phyloP scores from a whole-genome alignment of 2,888 invertebrate genomes.

The Acleris sparsana region DNA sequence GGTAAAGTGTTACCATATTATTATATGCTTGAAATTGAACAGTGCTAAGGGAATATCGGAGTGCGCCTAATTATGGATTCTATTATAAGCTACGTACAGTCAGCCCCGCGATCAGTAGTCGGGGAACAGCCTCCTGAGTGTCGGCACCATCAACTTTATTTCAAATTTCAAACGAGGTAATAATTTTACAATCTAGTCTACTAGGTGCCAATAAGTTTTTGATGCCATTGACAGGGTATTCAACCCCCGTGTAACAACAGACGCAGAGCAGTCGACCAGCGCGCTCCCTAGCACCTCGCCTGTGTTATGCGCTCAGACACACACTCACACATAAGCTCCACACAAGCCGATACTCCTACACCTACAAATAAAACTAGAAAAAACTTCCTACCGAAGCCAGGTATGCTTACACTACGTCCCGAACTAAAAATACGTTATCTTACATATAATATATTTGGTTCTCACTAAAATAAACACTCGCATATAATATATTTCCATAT shows the following conservation, averaged over 20 bases:
- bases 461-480: constrained; percentile 62
- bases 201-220: too few species aligned
- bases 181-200: too few species aligned
- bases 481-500: constrained; percentile 51
- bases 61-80: too few species aligned
- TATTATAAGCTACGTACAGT: too few species aligned
- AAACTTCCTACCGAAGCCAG: constrained; percentile 28
- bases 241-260: background rate
- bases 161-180: too few species aligned
- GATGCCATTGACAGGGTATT: too few species aligned
- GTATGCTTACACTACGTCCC: constrained; percentile 26
- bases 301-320: constrained; percentile 29
- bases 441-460: constrained; percentile 71
- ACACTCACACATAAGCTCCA: constrained; percentile 38
- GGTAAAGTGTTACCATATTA: too few species aligned
- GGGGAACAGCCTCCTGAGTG: too few species aligned
- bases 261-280: background rate
- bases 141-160: too few species aligned
- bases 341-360: constrained; percentile 41
- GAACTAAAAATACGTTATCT: constrained; percentile 45
- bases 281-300: constrained; percentile 8
- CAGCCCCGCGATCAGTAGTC: too few species aligned
- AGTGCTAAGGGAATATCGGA: too few species aligned
- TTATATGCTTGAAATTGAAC: too few species aligned
- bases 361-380: constrained; percentile 40